Evolutionary conservation across 2,113 vertebrate species (phyloP), one percentile per base, ranked within the genome.

Genomic region (Myrmecophaga tridactyla): DNA sequence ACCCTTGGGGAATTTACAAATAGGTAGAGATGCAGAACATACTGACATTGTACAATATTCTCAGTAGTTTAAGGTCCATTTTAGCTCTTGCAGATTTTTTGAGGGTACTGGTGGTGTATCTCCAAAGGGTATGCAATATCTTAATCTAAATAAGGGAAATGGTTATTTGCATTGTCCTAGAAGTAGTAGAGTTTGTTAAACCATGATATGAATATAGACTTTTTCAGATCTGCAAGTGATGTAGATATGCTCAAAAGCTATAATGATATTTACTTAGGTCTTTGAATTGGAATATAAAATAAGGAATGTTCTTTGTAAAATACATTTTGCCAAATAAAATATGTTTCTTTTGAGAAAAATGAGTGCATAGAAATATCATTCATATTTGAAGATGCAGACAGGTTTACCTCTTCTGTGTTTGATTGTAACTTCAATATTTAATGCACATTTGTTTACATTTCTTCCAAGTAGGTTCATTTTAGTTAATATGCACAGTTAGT

Each of bases 371-470:
- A 65, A 31, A 39, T 77, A 15, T 14, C 13, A 53, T 76, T 84
- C 18, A 43, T 89, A 53, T 70, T 87, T 86, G 36, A 95, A 90
- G 51, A 72, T 2, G 34, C 36, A 34, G 73, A 62, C 14, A 90
- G 5, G 34, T 48, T 92, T 86, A 67, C 7, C 31, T 58, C 14
- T 13, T 69, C 41, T 41, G 12, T 76, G 43, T 83, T 65, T 88
- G 43, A 51, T 46, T 92, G 13, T 34, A 81, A 63, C 53, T 65
- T 76, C 6, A 92, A 53, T 18, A 83, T 90, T 80, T 94, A 43
- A 87, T 58, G 53, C 43, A 87, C 48, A 87, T 86, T 62, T 92
- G 7, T 65, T 11, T 56, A 21, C 12, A 76, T 27, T 84, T 77
- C 29, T 80, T 87, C 41, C 39, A 70, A 34, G 31, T 65, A 75